Evolutionary conservation across 2,113 vertebrate species (phyloP), one percentile per base, ranked within the genome.

Genomic region (Holacanthus passer): DNA sequence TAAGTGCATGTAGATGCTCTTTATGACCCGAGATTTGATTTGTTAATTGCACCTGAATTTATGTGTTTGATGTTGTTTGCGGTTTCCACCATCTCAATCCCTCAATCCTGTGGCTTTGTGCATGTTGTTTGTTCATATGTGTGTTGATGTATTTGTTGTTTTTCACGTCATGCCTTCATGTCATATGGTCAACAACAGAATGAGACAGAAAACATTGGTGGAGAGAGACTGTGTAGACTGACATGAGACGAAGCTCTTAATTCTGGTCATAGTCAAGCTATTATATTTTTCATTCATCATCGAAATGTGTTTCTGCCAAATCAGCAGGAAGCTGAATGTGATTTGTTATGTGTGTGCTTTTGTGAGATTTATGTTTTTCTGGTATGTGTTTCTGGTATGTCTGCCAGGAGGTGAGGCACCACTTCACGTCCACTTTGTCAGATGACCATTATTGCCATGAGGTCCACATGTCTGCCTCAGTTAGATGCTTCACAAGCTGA

Each of bases 351-450:
- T 53, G 56, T 56, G 35, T 53, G 24, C 27, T 64, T 79, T 79
- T 56, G 35, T 66, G 24, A 53, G 35, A 35, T 32, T 29, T 16
- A 2, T 63, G 19, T 73, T 41, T 58, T 10, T n/a, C n/a, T 73
- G 19, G 4, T 32, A 31, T 58, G 37, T 27, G 48, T 29, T 43
- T n/a, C 22, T 16, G 37, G 13, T 56, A 24, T 77, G 27, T 37
- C 43, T 39, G 77, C 82, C 79, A 39, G 45, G 35, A 69, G 22
- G 19, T 3, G 20, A 76, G 41, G 65, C 60, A 48, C 31, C 66
- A 35, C 35, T 74, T 91, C 65, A 73, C 19, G 45, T 82, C 50
- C 72, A 79, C 63, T 89, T 64, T 87, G 53, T 76, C 67, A 73
- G 50, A 81, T 35, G 59, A 77, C 59, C 56, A 60, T 81, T 55